Conservation (phyloP, 2,797 vertebrate species). For the Odontamblyopus rebecca region DNA sequence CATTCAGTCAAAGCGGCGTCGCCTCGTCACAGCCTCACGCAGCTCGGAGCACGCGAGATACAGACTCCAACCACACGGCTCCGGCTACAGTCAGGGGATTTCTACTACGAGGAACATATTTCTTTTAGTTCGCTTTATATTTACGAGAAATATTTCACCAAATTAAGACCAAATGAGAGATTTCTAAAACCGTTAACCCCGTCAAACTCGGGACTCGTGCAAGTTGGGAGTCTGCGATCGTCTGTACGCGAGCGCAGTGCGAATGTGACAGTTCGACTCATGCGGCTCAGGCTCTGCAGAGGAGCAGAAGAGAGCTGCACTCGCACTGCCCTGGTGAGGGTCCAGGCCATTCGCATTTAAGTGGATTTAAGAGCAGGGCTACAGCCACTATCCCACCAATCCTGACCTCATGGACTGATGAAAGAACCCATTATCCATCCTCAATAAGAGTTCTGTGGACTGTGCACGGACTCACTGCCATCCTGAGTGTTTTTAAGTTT, state of each 20-base stretch:
- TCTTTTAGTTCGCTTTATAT: no score
- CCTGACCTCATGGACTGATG: background rate
- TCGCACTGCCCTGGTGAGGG: background rate
- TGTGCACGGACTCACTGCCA: no score
- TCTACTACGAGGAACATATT: no score
- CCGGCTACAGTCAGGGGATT: no score
- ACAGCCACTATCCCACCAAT: background rate
- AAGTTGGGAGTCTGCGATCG: no score
- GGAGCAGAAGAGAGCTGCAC: constrained; percentile 43
- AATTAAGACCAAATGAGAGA: no score
- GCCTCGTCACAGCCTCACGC: background rate
- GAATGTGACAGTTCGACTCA: constrained; percentile 3
- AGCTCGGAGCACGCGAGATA: background rate
- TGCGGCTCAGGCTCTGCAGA: constrained; percentile 36
- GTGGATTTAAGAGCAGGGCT: background rate
- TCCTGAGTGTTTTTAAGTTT: no score
- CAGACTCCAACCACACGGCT: background rate
- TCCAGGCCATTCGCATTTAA: no score
- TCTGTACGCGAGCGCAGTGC: background rate
- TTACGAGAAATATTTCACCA: no score
- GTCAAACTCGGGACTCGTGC: background rate
- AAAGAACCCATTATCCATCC: no score
- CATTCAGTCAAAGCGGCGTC: constrained; percentile 47
- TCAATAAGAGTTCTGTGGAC: no score
- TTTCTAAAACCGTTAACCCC: no score